phyloP scores from a whole-genome alignment of 2,888 invertebrate species.

The Drosophila cyrtoloma region DNA sequence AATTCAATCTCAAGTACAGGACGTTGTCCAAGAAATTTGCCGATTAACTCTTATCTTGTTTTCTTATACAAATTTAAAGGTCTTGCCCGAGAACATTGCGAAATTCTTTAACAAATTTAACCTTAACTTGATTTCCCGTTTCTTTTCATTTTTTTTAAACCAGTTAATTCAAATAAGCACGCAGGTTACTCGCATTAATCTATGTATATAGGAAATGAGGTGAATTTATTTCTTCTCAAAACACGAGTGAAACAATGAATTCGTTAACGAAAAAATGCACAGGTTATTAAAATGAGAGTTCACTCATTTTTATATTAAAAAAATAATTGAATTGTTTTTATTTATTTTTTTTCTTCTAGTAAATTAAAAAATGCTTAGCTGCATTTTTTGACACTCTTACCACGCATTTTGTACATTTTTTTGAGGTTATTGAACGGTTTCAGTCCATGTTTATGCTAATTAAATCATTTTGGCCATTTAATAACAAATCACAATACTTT shows the following conservation, averaged over 20 bases:
- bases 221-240: neutral
- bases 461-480: conserved; percentile 30
- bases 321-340: neutral
- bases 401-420: neutral
- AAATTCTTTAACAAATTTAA: neutral
- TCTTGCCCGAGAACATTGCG: neutral
- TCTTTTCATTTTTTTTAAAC: conserved; percentile 7
- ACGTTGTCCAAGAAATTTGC: neutral
- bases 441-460: conserved; percentile 20
- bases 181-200: neutral
- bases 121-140: conserved; percentile 8
- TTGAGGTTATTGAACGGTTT: neutral
- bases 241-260: neutral
- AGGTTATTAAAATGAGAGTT: neutral
- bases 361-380: neutral
- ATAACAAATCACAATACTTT: conserved; percentile 25
- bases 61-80: neutral
- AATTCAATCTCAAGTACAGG: conserved; percentile 14
- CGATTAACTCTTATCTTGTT: conserved; percentile 23
- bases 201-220: conserved; percentile 9
- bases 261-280: neutral
- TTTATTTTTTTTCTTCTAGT: neutral
- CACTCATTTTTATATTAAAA: neutral
- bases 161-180: neutral
- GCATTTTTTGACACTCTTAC: conserved; percentile 1